A percentile compares a stretch with the other conserved stretches of the same genome.
These are phyloP conservation scores for Falco punctatus DNA, from an alignment of 2,113 vertebrate genomes.

Conservation along the genomic window DNA sequence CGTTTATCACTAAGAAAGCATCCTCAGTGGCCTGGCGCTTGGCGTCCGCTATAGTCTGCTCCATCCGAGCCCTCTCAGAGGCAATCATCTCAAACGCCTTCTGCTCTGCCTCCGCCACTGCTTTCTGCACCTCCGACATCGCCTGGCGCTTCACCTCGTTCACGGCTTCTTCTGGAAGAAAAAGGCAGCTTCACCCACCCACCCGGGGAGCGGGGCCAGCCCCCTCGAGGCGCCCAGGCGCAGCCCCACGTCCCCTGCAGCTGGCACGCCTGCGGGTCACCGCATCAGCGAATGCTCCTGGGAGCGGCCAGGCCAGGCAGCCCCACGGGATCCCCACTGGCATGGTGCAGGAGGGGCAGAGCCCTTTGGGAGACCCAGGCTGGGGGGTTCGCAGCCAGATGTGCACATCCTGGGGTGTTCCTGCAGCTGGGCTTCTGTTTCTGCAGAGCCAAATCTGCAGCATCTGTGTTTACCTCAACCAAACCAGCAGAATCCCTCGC, in stretches of 20 bases:
- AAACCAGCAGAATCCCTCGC: accelerated
- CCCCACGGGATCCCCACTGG: accelerated
- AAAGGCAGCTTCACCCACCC: constrained; percentile 60
- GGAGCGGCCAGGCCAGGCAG: accelerated
- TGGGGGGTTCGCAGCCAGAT: neutral
- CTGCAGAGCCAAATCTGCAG: neutral
- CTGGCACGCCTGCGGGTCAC: accelerated
- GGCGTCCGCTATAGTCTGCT: constrained; percentile 92
- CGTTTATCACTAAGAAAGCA: constrained; percentile 94
- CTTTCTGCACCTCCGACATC: constrained; percentile 98
- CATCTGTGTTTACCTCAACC: neutral
- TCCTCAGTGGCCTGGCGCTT: constrained; percentile 95
- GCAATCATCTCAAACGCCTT: constrained; percentile 99
- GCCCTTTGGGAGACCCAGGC: neutral
- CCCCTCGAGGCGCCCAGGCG: accelerated
- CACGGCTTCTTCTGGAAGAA: constrained; percentile 93
- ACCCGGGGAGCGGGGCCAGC: neutral
- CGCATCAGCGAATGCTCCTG: accelerated
- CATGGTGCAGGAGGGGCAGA: neutral
- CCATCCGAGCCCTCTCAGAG: constrained; percentile 94
- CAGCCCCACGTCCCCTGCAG: accelerated
- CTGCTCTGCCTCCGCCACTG: constrained; percentile 95
- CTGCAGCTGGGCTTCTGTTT: neutral
- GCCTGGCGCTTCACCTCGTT: constrained; percentile 99
- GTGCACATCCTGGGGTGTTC: neutral